Evolutionary conservation across 1,140 invertebrate species (phyloP), one percentile per base, ranked within the genome.

Genomic region (Muscidifurax raptorellus): DNA sequence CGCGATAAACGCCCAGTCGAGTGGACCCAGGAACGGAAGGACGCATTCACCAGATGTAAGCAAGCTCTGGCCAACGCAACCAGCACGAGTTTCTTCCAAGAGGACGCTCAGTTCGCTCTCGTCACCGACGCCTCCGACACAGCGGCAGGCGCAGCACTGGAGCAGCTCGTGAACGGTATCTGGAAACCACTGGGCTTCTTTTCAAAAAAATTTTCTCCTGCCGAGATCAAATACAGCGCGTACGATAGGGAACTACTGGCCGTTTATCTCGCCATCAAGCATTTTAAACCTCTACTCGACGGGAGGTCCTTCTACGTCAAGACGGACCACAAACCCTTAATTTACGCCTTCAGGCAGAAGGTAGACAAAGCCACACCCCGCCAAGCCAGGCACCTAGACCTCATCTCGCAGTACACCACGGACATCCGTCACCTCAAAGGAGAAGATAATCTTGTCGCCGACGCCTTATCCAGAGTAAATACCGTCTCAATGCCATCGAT

Each of bases 251-350:
- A 92, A 80, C 86, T 92, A 2, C 72, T 90, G 2, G 89, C 89
- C 12, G 84, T 86, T 13, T 89, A 84, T 77, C 9, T 13, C 22
- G n/a, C 80, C 28, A 15, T 66, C 10, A 32, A 86, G 85, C 44
- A 78, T 47, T 69, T 85, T n/a, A 4, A 36, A n/a, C 22, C 78
- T 32, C 22, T 80, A 3, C 9, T 87, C 0, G 84, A 85, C 44
- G 67, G 81, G 15, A 71, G 80, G 3, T 2, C 27, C 3, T 81
- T 85, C 25, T 72, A 44, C 13, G 78, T 90, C n/a, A 82, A 76
- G 32, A 91, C 90, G 0, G 88, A 91, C 69, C 90, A 90, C 67
- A 89, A 89, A 76, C 89, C 89, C 1, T 32, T 91, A 6, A 85
- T 59, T 0, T 89, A 59, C 44, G 88, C 89, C 2, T 89, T 89